phyloP scores from a whole-genome alignment of 2,113 vertebrate species.

The Bos javanicus region DNA sequence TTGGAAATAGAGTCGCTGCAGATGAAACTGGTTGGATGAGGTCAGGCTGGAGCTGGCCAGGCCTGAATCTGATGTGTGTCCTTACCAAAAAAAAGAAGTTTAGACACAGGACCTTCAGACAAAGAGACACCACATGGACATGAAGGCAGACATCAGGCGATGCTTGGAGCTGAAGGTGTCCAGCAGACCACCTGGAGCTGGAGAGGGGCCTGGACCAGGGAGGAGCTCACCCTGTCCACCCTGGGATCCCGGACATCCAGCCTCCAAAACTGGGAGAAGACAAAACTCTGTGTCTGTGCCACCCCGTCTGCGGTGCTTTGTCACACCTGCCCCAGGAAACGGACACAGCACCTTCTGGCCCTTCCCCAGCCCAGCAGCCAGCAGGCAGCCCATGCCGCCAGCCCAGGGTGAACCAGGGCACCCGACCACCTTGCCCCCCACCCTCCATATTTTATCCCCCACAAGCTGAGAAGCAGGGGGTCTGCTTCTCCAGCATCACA shows the following conservation, averaged over 20 bases:
- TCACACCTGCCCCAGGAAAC: not conserved
- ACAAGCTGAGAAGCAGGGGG: not conserved
- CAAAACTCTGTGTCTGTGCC: not conserved
- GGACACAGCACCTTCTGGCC: not conserved
- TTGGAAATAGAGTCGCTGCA: not conserved
- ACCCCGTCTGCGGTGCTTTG: not conserved
- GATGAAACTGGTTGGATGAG: not conserved
- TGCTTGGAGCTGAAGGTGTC: not conserved
- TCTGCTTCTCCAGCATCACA: not conserved
- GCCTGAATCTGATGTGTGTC: not conserved
- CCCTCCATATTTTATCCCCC: not conserved
- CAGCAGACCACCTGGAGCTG: not conserved
- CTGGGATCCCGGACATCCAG: not conserved
- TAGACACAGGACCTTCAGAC: not conserved
- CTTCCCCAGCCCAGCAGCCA: not conserved
- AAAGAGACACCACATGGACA: not conserved
- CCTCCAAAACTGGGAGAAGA: not conserved
- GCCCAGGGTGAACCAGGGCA: not conserved
- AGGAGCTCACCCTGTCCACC: not conserved
- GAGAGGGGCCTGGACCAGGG: not conserved
- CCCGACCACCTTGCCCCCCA: not conserved
- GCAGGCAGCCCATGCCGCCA: accelerated
- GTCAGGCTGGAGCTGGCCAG: not conserved
- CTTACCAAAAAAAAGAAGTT: not conserved
- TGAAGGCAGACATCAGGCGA: not conserved